Base-by-base conservation (phyloP, 2,888 invertebrate species). In the Melanophora roralis region DNA sequence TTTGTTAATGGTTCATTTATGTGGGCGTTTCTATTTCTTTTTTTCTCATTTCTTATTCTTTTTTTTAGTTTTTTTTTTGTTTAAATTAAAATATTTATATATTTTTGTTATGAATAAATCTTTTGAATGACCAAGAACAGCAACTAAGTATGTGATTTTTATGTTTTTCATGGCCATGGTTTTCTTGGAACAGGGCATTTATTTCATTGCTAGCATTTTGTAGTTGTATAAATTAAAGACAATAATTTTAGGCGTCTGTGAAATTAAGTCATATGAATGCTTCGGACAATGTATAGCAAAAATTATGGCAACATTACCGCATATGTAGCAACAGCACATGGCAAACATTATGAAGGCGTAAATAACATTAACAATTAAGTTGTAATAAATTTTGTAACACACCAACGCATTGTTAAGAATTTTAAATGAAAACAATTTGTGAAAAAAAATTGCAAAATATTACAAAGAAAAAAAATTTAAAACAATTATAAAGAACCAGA, bases 331-430 rank as follows among this genome's bases (percentile, higher is more conserved):
- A 36, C 64, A 55, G 72, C 80, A 71, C 75, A 75, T 72, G 75
- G 80, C 76, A 57, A 72, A 76, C 75, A 75, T 72, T 75, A 80
- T 62, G 80, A 68, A 80, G 80, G 80, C 80, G 80, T 80, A 76
- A 80, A 68, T 80, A 81, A 81, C 81, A 81, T 81, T 82, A 81
- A 81, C 81, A 82, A 82, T 82, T 82, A 82, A 82, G 82, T 82
- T 82, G 82, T 81, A 81, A 82, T 82, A 82, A 81, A 82, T 82
- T 80, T 82, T 71, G 73, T 79, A 81, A 73, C 69, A 77, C 73
- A 78, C 82, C 82, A 81, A 81, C 77, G 82, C 81, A 81, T 80
- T 80, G 72, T 76, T 76, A 57, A 76, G 76, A 76, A 80, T 79
- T 80, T 79, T 62, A 68, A 80, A 80, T 72, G 76, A 76, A 80